A percentile compares a stretch with the other conserved stretches of the same genome.
Conservation (phyloP, 2,888 invertebrate genomes). For the Orthosia incerta region DNA sequence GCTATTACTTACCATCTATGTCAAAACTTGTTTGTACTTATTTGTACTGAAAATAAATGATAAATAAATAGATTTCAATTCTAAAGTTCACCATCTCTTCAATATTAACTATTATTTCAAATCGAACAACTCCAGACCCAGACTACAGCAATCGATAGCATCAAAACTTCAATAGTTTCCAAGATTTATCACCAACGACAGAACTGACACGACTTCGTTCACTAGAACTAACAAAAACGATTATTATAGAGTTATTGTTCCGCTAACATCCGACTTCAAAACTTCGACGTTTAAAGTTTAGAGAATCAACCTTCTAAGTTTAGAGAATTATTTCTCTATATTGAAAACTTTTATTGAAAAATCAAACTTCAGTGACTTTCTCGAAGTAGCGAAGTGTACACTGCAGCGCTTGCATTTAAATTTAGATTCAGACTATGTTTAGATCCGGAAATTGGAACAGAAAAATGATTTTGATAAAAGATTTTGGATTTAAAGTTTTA, state of each 20-base stretch:
- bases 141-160: slow-evolving; percentile 12
- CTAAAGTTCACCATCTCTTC: not conserved
- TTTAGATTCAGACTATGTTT: slow-evolving; percentile 18
- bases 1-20: too few species aligned
- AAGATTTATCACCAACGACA: slow-evolving; percentile 49
- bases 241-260: slow-evolving; percentile 67
- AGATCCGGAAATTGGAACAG: slow-evolving; percentile 20
- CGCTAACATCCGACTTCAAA: slow-evolving; percentile 56
- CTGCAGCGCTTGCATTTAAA: slow-evolving; percentile 51
- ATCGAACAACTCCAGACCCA: not conserved
- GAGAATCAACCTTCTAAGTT: slow-evolving; percentile 59
- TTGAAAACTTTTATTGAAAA: slow-evolving; percentile 73
- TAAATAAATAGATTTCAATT: not conserved
- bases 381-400: slow-evolving; percentile 25
- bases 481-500: slow-evolving; percentile 10
- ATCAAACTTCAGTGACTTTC: slow-evolving; percentile 61
- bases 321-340: slow-evolving; percentile 69
- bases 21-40: too few species aligned
- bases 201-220: slow-evolving; percentile 42
- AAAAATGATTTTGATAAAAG: slow-evolving; percentile 21
- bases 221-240: slow-evolving; percentile 55
- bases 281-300: slow-evolving; percentile 60
- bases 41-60: too few species aligned
- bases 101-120: slow-evolving; percentile 5
- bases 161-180: slow-evolving; percentile 42